These are phyloP conservation scores for Philonicus albiceps DNA, from an alignment of 2,888 invertebrate genomes.

Conservation along the genomic window DNA sequence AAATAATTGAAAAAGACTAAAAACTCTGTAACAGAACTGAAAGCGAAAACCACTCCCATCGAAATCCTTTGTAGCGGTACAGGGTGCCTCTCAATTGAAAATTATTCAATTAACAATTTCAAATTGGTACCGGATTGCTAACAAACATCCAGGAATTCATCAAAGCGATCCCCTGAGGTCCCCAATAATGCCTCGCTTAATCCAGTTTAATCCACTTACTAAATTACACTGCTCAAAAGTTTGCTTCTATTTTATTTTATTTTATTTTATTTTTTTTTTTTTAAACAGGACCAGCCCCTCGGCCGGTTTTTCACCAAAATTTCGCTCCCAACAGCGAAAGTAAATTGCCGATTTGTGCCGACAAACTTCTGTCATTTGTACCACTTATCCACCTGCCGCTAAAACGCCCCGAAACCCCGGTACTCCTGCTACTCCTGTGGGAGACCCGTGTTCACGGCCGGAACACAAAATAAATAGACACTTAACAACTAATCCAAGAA, in stretches of 20 bases:
- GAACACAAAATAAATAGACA: conserved; percentile 49
- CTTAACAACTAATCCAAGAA: conserved; percentile 51
- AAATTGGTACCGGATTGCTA: conserved; percentile 29
- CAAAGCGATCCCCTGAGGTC: conserved; percentile 41
- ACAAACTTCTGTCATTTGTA: conserved; percentile 9
- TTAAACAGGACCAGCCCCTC: neutral
- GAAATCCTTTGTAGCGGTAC: neutral
- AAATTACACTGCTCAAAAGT: conserved; percentile 34
- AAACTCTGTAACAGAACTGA: neutral
- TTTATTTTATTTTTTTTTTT: neutral
- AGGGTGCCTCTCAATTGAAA: conserved; percentile 24
- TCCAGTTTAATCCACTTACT: conserved; percentile 48
- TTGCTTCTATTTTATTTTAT: neutral
- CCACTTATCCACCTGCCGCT: conserved; percentile 48
- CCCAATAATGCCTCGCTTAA: conserved; percentile 46
- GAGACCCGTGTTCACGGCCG: conserved; percentile 40
- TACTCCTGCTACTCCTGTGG: neutral
- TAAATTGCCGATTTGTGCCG: conserved; percentile 13
- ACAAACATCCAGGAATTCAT: conserved; percentile 31
- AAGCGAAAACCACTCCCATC: neutral
- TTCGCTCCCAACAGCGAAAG: neutral
- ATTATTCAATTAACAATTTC: conserved; percentile 42
- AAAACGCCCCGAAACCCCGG: conserved; percentile 28
- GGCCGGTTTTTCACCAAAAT: neutral
- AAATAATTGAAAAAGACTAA: conserved; percentile 1